Conservation (phyloP, 2,113 vertebrate genomes). For the Lepidothrix coronata region DNA sequence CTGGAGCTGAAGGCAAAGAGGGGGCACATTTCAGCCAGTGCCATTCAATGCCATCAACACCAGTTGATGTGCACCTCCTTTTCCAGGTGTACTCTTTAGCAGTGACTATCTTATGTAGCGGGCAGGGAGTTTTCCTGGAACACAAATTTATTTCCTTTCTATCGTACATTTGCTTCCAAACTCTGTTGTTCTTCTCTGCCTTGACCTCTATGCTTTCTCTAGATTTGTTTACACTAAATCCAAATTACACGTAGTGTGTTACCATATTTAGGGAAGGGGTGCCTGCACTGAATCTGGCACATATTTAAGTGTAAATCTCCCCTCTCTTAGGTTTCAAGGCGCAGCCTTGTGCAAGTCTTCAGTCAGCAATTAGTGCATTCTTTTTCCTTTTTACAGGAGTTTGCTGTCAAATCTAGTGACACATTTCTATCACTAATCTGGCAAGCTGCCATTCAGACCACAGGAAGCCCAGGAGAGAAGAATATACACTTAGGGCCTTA, state of each 20-base stretch:
- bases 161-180: neutral
- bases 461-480: slow-evolving; percentile 26
- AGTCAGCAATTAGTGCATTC: slow-evolving; percentile 4
- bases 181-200: neutral
- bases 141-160: neutral
- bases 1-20: neutral
- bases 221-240: neutral
- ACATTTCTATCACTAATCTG: slow-evolving; percentile 2
- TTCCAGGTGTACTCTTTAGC: neutral
- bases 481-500: slow-evolving; percentile 30
- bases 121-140: neutral
- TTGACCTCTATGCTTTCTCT: neutral
- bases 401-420: neutral
- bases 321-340: neutral
- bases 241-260: neutral
- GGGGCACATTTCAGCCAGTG: neutral
- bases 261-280: neutral
- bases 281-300: neutral
- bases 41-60: neutral
- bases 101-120: neutral
- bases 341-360: neutral
- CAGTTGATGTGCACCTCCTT: neutral
- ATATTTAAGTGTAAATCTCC: neutral
- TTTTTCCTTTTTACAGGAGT: neutral
- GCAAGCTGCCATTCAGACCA: slow-evolving; percentile 46